These are phyloP conservation scores for Arctopsyche grandis DNA, from an alignment of 1,140 invertebrate genomes.

Conservation along the genomic window DNA sequence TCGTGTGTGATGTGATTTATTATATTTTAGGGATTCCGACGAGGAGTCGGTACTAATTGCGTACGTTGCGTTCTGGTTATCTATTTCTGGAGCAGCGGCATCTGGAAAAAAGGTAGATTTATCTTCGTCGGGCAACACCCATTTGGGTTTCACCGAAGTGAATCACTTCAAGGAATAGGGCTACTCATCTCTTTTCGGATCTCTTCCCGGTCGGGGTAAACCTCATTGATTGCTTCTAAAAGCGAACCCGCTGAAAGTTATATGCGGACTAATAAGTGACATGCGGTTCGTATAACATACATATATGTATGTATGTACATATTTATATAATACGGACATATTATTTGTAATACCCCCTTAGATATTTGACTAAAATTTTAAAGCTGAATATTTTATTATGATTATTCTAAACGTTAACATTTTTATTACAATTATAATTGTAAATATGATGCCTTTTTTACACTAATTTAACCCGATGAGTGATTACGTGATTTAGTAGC, in stretches of 20 bases:
- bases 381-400: too few species aligned
- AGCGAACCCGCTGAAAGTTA: constrained; percentile 6
- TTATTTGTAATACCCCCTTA: too few species aligned
- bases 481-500: too few species aligned
- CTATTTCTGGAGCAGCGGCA: background rate
- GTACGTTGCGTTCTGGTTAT: background rate
- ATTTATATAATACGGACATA: too few species aligned
- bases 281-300: background rate
- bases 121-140: constrained; percentile 29
- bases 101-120: constrained; percentile 9
- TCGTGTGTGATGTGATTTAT: too few species aligned
- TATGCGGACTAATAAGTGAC: constrained; percentile 10
- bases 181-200: background rate
- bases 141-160: constrained; percentile 2
- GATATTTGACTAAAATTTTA: too few species aligned
- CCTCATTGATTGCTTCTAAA: constrained; percentile 9
- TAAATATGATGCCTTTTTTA: too few species aligned
- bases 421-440: too few species aligned
- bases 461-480: too few species aligned
- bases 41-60: constrained; percentile 13
- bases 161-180: constrained; percentile 7
- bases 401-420: too few species aligned
- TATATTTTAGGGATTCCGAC: background rate
- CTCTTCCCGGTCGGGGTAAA: background rate
- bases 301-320: too few species aligned